Base-by-base conservation (phyloP, 1,140 invertebrate genomes). In the Aplysia californica region DNA sequence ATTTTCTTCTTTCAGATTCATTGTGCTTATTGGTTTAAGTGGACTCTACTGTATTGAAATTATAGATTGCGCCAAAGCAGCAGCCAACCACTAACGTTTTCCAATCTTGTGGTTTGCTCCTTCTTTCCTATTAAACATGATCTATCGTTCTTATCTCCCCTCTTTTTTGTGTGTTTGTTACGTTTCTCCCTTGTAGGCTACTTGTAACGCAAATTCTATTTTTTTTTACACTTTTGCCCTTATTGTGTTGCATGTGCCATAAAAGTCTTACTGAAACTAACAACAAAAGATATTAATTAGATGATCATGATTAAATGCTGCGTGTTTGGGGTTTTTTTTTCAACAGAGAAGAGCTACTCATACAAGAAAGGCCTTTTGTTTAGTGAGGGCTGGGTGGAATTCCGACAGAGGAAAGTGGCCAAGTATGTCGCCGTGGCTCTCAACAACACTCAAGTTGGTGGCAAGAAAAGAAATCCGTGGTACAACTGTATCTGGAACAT, bases 341-440 rank as follows among this genome's bases (percentile, higher is more conserved):
- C 80, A 81, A 39, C 82, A 88, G 87, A 83, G 18, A 86, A 86
- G 80, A 79, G 80, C 71, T 69, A 75, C 23, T 79, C 73, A 36
- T 79, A 83, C 20, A 91, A 77, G 91, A 92, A 84, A 78, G 80
- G 80, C 89, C 93, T 85, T 35, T 78, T 84, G 35, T 99, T 96
- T 83, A 94, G 94, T 5, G 97, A 99, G 92, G 97, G 97, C 31
- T 99, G 97, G 97, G 92, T 99, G 1, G 97, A 99, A 90, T 99
- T 98, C 91, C 92, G 95, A 87, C 95, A 94, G 75, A 97, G 97
- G 90, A 94, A 92, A 84, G 91, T 95, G 38, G 97, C 97, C 3
- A 98, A 98, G 91, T 89, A 92, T 87, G 95, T 97, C 38, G 96
- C 96, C 0, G 81, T 89, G 10, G 89, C 92, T 41, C 90, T 99